Percentiles rank a stretch among this genome's conserved stretches.
phyloP scores from a whole-genome alignment of 2,888 invertebrate species.

The Nymphalis c-album region DNA sequence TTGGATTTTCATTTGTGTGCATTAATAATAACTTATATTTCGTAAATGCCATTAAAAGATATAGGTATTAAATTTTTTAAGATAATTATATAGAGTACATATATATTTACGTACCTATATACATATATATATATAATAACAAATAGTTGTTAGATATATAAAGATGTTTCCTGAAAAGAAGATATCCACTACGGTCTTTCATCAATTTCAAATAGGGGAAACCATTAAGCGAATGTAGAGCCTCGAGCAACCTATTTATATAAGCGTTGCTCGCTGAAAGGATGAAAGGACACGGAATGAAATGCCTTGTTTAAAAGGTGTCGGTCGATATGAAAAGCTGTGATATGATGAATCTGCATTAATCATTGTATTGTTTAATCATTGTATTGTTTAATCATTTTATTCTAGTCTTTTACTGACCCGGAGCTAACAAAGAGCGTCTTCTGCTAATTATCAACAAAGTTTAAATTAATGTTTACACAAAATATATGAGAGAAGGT shows the following conservation, averaged over 20 bases:
- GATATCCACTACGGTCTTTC: constrained; percentile 19
- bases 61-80: no score
- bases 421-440: no score
- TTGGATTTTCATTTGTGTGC: no score
- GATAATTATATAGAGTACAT: no score
- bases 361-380: not conserved
- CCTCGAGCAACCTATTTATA: constrained; percentile 30
- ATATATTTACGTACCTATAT: no score
- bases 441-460: no score
- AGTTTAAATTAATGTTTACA: no score
- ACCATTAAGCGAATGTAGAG: constrained; percentile 29
- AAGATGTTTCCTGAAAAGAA: constrained; percentile 11
- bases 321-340: constrained; percentile 5
- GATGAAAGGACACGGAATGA: constrained; percentile 32
- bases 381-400: not conserved
- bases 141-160: not conserved
- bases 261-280: constrained; percentile 32
- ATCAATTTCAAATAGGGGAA: constrained; percentile 24
- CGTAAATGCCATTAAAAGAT: no score
- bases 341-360: not conserved
- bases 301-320: constrained; percentile 19
- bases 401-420: not conserved
- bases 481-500: no score
- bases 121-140: not conserved
- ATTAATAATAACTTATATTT: no score